Conservation (phyloP, 2,797 vertebrate species). For the Hydrophis major region DNA sequence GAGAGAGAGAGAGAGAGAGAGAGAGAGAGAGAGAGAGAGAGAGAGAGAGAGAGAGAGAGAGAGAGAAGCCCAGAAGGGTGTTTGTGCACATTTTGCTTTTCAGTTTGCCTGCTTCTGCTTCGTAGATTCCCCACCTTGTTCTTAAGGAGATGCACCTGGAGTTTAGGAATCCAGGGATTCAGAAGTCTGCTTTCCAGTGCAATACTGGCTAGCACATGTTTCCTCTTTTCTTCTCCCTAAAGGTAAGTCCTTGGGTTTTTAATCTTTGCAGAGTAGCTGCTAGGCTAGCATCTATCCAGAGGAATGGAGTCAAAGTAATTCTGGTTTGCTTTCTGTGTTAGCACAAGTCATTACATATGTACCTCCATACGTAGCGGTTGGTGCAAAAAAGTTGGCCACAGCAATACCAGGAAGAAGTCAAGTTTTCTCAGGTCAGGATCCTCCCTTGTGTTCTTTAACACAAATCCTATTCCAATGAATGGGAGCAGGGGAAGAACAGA, state of each 20-base stretch:
- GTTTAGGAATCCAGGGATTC: not conserved
- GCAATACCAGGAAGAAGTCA: not conserved
- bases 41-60: not conserved
- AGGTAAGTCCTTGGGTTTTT: not conserved
- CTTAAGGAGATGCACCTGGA: not conserved
- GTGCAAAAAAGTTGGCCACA: not conserved
- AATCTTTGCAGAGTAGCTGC: not conserved
- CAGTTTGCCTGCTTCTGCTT: not conserved
- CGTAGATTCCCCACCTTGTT: not conserved
- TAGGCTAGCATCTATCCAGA: not conserved
- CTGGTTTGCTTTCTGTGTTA: not conserved
- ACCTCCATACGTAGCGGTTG: not conserved
- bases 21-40: no score
- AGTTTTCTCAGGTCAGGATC: not conserved
- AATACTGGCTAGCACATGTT: no score
- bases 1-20: not conserved
- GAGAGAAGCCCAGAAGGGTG: not conserved
- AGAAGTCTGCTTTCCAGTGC: not conserved
- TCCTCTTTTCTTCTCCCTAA: not conserved
- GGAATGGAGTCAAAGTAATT: not conserved
- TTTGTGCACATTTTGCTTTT: not conserved
- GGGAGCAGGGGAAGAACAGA: not conserved
- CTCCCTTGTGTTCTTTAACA: not conserved
- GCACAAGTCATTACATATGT: not conserved
- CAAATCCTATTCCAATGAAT: not conserved